Conservation (phyloP, 2,888 invertebrate species). For the Neuroscelio doddi region DNA sequence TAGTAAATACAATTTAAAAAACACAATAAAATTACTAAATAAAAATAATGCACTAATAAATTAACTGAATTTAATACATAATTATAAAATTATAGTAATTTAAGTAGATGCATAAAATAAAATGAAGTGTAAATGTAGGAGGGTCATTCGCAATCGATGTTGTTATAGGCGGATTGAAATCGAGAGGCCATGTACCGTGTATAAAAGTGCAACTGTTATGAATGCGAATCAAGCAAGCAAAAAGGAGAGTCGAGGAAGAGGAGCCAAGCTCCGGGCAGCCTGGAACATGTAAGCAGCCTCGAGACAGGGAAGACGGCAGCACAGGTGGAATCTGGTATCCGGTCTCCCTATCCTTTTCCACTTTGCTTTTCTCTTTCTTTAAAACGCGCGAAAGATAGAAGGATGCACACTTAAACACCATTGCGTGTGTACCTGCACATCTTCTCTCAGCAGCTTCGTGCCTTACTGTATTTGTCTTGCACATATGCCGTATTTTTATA, state of each 20-base stretch:
- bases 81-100: constrained; percentile 30
- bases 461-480: constrained; percentile 51
- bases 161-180: constrained; percentile 40
- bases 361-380: constrained; percentile 20
- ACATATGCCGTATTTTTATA: constrained; percentile 37
- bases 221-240: constrained; percentile 43
- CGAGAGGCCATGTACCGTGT: constrained; percentile 35
- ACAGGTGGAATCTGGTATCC: constrained; percentile 70
- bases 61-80: no score
- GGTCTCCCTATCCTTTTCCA: constrained; percentile 49
- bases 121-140: constrained; percentile 49
- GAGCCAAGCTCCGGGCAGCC: constrained; percentile 40
- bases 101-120: constrained; percentile 39
- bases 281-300: constrained; percentile 51
- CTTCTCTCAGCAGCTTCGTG: constrained; percentile 50
- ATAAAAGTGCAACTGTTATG: constrained; percentile 53
- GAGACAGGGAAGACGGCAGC: constrained; percentile 59
- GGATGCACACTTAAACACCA: constrained; percentile 65
- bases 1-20: no score
- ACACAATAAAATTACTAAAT: no score
- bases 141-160: constrained; percentile 43
- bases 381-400: constrained; percentile 45
- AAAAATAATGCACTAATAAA: no score
- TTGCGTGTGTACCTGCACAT: constrained; percentile 61
- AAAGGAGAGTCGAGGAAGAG: constrained; percentile 22